phyloP scores from a whole-genome alignment of 1,140 invertebrate genomes.

The Ctenoplectra terminalis region DNA sequence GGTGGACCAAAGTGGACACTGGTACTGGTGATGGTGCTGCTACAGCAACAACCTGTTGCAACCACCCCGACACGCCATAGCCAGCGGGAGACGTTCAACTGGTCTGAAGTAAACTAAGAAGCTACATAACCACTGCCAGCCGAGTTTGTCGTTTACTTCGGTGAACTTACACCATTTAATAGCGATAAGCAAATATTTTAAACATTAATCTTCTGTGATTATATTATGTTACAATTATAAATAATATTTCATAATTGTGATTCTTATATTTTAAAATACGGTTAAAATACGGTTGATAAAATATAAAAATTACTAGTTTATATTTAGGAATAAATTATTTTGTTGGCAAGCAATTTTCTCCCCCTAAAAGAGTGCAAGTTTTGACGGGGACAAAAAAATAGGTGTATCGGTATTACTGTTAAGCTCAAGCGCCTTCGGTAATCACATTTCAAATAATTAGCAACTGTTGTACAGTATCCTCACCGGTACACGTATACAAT shows the following conservation, averaged over 20 bases:
- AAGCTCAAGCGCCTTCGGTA: background rate
- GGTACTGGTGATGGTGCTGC: constrained; percentile 48
- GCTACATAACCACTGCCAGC: constrained; percentile 29
- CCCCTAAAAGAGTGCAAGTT: background rate
- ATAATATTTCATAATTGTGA: no score
- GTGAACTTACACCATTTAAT: background rate
- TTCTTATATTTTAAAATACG: no score
- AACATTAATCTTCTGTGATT: no score
- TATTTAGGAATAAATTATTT: background rate
- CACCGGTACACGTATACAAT: constrained; percentile 12
- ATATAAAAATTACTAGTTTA: no score
- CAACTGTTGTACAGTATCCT: background rate
- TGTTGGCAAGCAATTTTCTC: background rate
- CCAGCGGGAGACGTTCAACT: constrained; percentile 62
- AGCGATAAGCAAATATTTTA: background rate
- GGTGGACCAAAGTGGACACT: constrained; percentile 39
- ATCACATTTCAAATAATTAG: constrained; percentile 13
- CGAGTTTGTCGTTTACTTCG: constrained; percentile 25
- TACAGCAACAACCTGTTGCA: constrained; percentile 76
- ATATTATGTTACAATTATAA: no score
- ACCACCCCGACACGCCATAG: constrained; percentile 67
- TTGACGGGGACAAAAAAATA: background rate
- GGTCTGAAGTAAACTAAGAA: constrained; percentile 58
- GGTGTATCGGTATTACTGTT: constrained; percentile 18
- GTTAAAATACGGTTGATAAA: no score